phyloP scores from a whole-genome alignment of 2,888 invertebrate species.

The Eristalis arbustorum region DNA sequence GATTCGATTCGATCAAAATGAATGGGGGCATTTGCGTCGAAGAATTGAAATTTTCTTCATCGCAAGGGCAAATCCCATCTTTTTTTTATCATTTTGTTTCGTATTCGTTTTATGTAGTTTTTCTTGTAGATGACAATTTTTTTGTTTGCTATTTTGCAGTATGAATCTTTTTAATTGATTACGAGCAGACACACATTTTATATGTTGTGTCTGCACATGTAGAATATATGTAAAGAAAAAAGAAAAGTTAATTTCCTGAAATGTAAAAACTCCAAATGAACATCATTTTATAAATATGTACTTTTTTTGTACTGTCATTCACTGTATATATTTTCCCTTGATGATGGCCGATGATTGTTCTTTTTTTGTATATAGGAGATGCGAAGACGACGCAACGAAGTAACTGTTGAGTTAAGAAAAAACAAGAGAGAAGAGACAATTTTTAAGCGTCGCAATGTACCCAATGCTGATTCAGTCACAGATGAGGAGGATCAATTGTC shows the following conservation, averaged over 20 bases:
- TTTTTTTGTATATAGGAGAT: constrained; percentile 87
- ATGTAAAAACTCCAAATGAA: not conserved
- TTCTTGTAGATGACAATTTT: constrained; percentile 5
- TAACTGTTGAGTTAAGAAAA: constrained; percentile 97
- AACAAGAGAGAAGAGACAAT: constrained; percentile 98
- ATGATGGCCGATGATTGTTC: not conserved
- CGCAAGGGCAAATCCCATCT: constrained; percentile 49
- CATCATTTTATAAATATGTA: not conserved
- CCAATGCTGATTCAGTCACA: constrained; percentile 89
- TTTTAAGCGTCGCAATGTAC: constrained; percentile 97
- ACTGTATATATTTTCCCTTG: not conserved
- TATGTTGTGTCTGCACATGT: not conserved
- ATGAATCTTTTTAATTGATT: constrained; percentile 32
- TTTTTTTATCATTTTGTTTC: constrained; percentile 17
- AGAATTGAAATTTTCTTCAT: constrained; percentile 36
- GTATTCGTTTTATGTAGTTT: constrained; percentile 25
- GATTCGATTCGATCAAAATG: constrained; percentile 9
- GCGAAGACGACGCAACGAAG: constrained; percentile 97
- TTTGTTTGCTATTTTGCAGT: not conserved
- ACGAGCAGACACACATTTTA: not conserved
- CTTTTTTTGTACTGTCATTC: constrained; percentile 11
- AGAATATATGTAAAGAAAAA: not conserved
- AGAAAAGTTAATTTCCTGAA: not conserved
- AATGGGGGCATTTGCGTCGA: constrained; percentile 21
- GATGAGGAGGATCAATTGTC: constrained; percentile 89